Percentiles rank a stretch among this genome's conserved stretches.
phyloP scores from a whole-genome alignment of 2,888 invertebrate genomes.

The Trachelus stipa region DNA sequence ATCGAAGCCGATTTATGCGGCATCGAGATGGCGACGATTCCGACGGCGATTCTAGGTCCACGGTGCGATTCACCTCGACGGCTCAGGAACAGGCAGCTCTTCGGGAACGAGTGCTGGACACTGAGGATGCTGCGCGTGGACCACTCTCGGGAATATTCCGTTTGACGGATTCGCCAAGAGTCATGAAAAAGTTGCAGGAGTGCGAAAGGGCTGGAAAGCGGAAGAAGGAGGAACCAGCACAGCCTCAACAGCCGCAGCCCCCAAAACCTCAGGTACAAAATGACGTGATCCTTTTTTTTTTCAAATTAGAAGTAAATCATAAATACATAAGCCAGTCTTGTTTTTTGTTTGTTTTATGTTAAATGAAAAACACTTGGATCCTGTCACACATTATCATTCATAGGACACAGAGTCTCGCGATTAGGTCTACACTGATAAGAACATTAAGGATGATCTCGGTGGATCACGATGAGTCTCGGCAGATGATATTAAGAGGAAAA shows the following conservation, averaged over 20 bases:
- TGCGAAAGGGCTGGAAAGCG: slow-evolving; percentile 77
- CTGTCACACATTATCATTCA: background rate
- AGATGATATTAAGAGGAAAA: background rate
- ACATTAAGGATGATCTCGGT: background rate
- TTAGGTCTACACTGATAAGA: background rate
- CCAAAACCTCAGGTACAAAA: slow-evolving; percentile 68
- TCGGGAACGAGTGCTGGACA: slow-evolving; percentile 83
- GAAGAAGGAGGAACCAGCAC: slow-evolving; percentile 80
- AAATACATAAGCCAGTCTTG: background rate
- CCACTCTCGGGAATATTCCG: slow-evolving; percentile 92
- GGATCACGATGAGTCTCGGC: background rate
- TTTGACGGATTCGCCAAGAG: slow-evolving; percentile 87
- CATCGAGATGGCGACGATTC: slow-evolving; percentile 80
- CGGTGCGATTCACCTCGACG: slow-evolving; percentile 73
- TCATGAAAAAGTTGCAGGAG: slow-evolving; percentile 89
- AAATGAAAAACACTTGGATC: background rate
- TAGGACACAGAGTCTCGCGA: background rate
- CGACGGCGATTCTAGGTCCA: slow-evolving; percentile 76
- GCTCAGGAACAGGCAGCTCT: slow-evolving; percentile 60
- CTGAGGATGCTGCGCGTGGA: slow-evolving; percentile 87
- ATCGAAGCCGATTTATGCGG: slow-evolving; percentile 67
- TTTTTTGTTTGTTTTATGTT: background rate
- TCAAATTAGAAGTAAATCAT: background rate
- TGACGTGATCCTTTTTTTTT: background rate
- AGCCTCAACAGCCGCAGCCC: slow-evolving; percentile 70